These are phyloP conservation scores for Agelaius tricolor DNA, from an alignment of 2,113 vertebrate genomes.

Conservation along the genomic window DNA sequence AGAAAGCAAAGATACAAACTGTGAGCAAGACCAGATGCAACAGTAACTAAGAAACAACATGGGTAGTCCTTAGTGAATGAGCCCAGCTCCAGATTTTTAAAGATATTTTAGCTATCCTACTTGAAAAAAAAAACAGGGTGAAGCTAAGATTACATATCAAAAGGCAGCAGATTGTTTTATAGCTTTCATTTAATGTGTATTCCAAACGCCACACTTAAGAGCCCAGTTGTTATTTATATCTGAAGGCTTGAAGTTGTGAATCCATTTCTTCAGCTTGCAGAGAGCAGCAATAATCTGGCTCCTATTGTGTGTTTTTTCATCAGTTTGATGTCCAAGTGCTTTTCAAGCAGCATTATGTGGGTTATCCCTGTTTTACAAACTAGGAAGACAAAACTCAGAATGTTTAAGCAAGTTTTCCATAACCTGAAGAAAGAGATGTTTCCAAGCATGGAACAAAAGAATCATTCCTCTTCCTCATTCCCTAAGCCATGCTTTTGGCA, in stretches of 20 bases:
- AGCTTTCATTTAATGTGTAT: neutral
- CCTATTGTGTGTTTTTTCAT: neutral
- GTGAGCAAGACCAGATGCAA: neutral
- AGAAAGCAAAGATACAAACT: neutral
- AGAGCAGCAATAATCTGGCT: neutral
- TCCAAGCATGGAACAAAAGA: neutral
- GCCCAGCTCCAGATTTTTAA: neutral
- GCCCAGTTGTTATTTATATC: neutral
- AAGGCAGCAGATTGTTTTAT: neutral
- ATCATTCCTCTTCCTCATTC: neutral
- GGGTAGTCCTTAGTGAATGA: neutral
- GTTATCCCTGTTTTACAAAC: neutral
- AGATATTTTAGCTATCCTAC: neutral
- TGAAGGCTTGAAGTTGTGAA: neutral
- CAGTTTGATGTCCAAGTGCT: neutral
- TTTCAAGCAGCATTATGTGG: neutral
- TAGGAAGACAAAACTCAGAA: neutral
- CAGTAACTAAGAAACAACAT: neutral
- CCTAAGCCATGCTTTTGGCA: neutral
- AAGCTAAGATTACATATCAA: neutral
- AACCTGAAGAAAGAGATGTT: neutral
- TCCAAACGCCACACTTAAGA: neutral
- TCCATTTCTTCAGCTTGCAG: neutral
- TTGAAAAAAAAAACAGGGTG: neutral
- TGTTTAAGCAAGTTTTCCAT: neutral